A percentile compares a stretch with the other conserved stretches of the same genome.
Evolutionary conservation across 2,113 vertebrate species (phyloP).

Genomic region (Burhinus oedicnemus): DNA sequence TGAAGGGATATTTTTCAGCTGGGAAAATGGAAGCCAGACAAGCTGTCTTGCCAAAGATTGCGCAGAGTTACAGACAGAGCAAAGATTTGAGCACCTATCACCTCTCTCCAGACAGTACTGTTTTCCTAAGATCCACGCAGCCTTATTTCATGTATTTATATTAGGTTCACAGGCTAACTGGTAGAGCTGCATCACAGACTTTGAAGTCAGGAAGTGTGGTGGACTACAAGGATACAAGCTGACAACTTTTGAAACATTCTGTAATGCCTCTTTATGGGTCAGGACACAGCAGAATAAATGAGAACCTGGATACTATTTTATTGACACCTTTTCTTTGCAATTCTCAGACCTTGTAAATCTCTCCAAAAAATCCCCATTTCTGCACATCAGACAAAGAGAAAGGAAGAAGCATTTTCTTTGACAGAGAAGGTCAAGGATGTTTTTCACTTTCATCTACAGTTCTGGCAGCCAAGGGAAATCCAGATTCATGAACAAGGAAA

Average conservation of each 20-base stretch:
- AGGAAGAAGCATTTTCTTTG: slow-evolving; percentile 34
- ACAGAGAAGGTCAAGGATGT: slow-evolving; percentile 46
- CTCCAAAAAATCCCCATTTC: background rate
- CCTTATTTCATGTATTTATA: background rate
- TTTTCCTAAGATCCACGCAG: background rate
- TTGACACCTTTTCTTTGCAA: slow-evolving; percentile 27
- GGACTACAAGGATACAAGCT: slow-evolving; percentile 28
- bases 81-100: background rate
- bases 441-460: slow-evolving; percentile 38
- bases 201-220: slow-evolving; percentile 41
- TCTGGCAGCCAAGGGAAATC: slow-evolving; percentile 44
- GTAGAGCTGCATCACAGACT: background rate
- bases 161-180: background rate
- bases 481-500: slow-evolving; percentile 35
- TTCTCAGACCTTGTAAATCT: slow-evolving; percentile 37
- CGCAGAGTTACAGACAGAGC: background rate
- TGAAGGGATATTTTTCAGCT: background rate
- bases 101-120: background rate
- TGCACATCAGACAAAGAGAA: slow-evolving; percentile 1
- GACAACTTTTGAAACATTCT: slow-evolving; percentile 49
- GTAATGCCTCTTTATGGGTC: slow-evolving; percentile 22
- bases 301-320: background rate
- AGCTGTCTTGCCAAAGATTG: background rate
- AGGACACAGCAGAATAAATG: slow-evolving; percentile 25
- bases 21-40: background rate